A percentile compares a stretch with the other conserved stretches of the same genome.
Conservation (phyloP, 2,797 vertebrate genomes). For the Cygnus olor region DNA sequence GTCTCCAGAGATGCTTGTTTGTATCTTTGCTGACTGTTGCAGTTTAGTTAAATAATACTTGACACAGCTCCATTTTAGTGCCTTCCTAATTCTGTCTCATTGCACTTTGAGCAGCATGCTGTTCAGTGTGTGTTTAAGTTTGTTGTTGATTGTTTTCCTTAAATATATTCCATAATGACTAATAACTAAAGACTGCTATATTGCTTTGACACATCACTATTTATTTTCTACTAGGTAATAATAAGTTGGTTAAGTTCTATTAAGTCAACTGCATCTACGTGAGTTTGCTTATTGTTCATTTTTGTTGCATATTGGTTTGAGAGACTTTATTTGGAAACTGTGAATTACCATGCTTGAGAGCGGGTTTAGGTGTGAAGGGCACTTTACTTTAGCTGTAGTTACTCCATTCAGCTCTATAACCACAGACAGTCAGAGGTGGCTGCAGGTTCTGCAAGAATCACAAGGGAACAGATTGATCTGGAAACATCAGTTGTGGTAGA, state of each 20-base stretch:
- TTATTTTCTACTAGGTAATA: constrained; percentile 22
- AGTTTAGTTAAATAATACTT: not conserved
- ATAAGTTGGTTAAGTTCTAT: not conserved
- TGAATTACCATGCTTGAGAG: not conserved
- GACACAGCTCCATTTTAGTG: not conserved
- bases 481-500: not conserved
- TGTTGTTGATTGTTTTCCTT: constrained; percentile 8
- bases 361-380: not conserved
- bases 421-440: not conserved
- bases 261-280: not conserved
- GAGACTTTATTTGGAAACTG: not conserved
- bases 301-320: not conserved
- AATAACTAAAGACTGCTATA: not conserved
- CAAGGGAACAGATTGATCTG: not conserved
- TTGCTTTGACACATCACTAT: not conserved
- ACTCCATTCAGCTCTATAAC: not conserved
- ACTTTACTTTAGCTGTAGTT: not conserved
- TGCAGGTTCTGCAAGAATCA: not conserved
- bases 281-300: not conserved
- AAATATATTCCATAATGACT: not conserved
- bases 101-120: constrained; percentile 9
- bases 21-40: not conserved
- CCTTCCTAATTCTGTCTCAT: not conserved
- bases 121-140: not conserved
- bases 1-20: not conserved